Conservation (phyloP, 2,888 invertebrate species). For the Sarcophaga subvicina region DNA sequence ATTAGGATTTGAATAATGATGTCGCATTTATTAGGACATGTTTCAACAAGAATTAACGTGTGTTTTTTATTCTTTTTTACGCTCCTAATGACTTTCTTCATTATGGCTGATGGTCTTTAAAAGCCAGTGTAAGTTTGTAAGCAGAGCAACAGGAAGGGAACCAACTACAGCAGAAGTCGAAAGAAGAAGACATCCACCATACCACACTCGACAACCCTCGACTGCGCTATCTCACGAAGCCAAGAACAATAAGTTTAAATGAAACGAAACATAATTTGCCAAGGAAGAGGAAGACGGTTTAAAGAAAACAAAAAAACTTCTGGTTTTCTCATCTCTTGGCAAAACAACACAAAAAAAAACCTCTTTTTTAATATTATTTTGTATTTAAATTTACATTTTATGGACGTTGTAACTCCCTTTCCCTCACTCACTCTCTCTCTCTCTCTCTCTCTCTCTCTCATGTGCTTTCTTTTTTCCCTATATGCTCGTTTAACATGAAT, state of each 20-base stretch:
- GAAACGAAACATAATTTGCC: no score
- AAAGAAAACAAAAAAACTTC: no score
- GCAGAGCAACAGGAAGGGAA: not conserved
- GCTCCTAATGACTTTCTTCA: conserved; percentile 53
- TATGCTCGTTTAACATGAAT: conserved; percentile 9
- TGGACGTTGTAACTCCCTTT: conserved; percentile 37
- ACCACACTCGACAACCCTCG: no score
- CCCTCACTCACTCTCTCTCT: not conserved
- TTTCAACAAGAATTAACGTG: conserved; percentile 64
- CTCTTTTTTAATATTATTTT: not conserved
- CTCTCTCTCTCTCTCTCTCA: not conserved
- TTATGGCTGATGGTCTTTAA: not conserved
- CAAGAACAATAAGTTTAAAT: no score
- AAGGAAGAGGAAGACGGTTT: not conserved
- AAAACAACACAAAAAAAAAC: no score
- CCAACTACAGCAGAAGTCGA: not conserved
- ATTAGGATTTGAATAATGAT: conserved; percentile 64
- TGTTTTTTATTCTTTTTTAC: conserved; percentile 12
- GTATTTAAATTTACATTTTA: conserved; percentile 48
- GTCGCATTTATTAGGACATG: conserved; percentile 65
- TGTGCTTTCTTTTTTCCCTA: conserved; percentile 23
- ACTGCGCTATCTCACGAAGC: no score
- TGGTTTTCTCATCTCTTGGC: no score
- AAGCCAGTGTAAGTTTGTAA: conserved; percentile 30
- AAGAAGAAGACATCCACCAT: not conserved